Percentiles rank a stretch among this genome's conserved stretches.
Conservation (phyloP, 2,113 vertebrate species). For the Conger conger region DNA sequence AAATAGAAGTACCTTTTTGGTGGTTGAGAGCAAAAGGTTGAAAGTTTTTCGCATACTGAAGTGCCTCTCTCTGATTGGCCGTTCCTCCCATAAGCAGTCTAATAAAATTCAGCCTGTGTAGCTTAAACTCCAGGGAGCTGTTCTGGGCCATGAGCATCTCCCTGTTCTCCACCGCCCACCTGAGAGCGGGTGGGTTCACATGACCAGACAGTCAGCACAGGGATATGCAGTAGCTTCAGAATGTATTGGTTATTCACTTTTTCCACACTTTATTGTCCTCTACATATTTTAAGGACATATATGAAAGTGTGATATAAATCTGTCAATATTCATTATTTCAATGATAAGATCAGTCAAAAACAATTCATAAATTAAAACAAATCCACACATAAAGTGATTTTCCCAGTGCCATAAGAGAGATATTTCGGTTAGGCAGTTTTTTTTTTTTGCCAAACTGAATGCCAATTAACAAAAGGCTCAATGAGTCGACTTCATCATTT, state of each 20-base stretch:
- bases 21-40: conserved; percentile 82
- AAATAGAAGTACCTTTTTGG: conserved; percentile 71
- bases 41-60: conserved; percentile 83
- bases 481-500: background rate
- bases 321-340: background rate
- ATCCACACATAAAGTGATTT: background rate
- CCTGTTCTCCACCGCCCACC: conserved; percentile 83
- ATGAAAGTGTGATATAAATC: background rate
- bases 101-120: conserved; percentile 82
- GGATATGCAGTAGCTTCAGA: too few species aligned
- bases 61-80: conserved; percentile 79
- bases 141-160: conserved; percentile 86
- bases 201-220: background rate
- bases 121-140: conserved; percentile 81
- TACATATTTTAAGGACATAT: background rate
- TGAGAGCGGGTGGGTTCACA: conserved; percentile 39
- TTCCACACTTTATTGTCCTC: too few species aligned
- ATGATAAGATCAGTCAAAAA: background rate
- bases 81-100: conserved; percentile 82
- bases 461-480: background rate
- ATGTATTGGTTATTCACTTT: too few species aligned
- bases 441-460: background rate
- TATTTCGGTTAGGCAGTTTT: background rate
- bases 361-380: background rate
- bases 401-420: background rate